Percentiles rank a stretch among this genome's conserved stretches.
Evolutionary conservation across 2,797 vertebrate species (phyloP).

Genomic region (Margarornis squamiger): DNA sequence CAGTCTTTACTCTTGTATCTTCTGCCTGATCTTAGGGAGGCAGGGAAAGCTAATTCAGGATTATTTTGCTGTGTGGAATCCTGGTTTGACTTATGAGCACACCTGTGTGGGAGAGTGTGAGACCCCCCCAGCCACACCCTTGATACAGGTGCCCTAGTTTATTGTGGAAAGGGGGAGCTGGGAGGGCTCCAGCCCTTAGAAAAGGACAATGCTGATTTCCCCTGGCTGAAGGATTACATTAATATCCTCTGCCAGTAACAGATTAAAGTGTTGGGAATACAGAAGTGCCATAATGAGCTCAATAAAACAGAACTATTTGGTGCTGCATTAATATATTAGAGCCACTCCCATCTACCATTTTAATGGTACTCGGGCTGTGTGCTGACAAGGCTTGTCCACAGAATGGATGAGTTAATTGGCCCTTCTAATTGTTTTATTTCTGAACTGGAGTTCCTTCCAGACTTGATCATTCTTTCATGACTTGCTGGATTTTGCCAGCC

Average conservation of each 20-base stretch:
- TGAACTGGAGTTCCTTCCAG: background rate
- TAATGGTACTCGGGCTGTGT: background rate
- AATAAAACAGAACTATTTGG: conserved; percentile 40
- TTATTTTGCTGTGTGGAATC: background rate
- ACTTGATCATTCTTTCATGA: background rate
- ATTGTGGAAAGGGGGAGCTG: background rate
- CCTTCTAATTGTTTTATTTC: background rate
- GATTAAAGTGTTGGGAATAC: conserved; percentile 7
- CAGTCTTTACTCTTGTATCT: background rate
- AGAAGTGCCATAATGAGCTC: conserved; percentile 22
- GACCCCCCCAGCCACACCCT: background rate
- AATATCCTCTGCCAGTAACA: conserved; percentile 16
- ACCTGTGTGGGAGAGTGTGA: background rate
- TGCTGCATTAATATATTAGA: background rate
- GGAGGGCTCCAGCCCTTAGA: background rate
- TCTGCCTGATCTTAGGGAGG: background rate
- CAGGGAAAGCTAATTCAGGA: background rate
- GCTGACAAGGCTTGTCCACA: background rate
- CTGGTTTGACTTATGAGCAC: background rate
- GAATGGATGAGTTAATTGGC: conserved; percentile 23
- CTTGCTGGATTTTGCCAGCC: background rate
- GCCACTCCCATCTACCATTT: background rate
- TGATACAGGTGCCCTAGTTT: background rate
- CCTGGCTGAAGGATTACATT: conserved; percentile 11
- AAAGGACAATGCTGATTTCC: background rate